Conservation (phyloP, 2,113 vertebrate genomes). For the Myotis lucifugus region DNA sequence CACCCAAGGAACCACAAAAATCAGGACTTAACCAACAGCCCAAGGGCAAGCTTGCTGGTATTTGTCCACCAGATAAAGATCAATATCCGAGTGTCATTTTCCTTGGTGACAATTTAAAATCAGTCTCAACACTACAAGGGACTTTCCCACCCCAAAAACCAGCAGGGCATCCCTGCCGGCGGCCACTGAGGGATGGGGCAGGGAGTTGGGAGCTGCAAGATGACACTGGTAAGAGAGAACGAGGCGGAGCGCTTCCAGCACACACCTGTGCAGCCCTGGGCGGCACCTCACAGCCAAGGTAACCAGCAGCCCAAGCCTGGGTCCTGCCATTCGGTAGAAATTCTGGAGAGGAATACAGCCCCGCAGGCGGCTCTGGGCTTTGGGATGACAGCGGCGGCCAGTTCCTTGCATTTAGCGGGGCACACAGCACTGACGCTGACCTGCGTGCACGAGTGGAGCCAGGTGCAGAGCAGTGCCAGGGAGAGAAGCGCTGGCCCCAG, state of each 20-base stretch:
- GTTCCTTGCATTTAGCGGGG: rapidly evolving
- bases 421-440: not conserved
- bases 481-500: too few species aligned
- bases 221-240: not conserved
- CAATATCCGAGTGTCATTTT: not conserved
- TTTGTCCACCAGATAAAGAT: not conserved
- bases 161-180: not conserved
- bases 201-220: not conserved
- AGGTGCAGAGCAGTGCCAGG: not conserved
- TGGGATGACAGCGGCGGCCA: rapidly evolving
- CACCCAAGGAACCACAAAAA: not conserved
- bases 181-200: too few species aligned
- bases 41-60: not conserved
- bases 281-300: not conserved
- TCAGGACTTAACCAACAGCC: not conserved
- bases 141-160: not conserved
- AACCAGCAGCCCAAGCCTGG: not conserved
- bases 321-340: not conserved
- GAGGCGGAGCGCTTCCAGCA: not conserved
- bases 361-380: not conserved
- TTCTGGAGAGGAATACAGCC: not conserved
- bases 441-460: not conserved
- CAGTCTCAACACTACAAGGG: not conserved
- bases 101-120: not conserved
- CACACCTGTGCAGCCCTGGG: not conserved